These are phyloP conservation scores for Artibeus jamaicensis DNA, from an alignment of 2,797 vertebrate species.

Conservation along the genomic window DNA sequence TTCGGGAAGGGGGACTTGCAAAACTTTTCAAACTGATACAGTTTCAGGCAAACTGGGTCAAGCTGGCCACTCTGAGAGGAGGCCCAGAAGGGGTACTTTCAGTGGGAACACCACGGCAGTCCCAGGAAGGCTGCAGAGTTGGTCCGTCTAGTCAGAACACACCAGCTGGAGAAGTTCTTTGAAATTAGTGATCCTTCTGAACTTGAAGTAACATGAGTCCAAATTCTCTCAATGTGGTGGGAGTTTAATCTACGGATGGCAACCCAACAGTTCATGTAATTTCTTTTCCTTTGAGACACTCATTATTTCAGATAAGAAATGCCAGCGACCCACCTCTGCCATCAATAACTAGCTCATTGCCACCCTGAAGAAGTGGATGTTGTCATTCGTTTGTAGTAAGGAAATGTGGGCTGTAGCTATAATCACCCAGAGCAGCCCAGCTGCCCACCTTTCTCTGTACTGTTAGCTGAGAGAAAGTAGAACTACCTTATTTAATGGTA, in stretches of 20 bases:
- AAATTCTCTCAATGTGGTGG: not conserved
- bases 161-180: not conserved
- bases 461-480: no score
- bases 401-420: not conserved
- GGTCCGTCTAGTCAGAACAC: not conserved
- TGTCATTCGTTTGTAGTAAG: not conserved
- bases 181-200: constrained; percentile 16
- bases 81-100: not conserved
- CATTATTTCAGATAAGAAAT: not conserved
- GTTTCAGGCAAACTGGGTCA: not conserved
- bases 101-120: not conserved
- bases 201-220: not conserved
- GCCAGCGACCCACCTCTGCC: not conserved
- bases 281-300: constrained; percentile 4
- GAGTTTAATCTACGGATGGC: not conserved
- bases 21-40: not conserved
- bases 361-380: not conserved
- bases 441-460: no score
- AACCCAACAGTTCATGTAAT: not conserved
- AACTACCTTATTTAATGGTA: no score
- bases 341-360: not conserved
- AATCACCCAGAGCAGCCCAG: no score
- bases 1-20: not conserved
- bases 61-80: not conserved
- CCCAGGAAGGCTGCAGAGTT: not conserved